Evolutionary conservation across 2,888 invertebrate species (phyloP), one percentile per base, ranked within the genome.

Genomic region (Sipha maydis): DNA sequence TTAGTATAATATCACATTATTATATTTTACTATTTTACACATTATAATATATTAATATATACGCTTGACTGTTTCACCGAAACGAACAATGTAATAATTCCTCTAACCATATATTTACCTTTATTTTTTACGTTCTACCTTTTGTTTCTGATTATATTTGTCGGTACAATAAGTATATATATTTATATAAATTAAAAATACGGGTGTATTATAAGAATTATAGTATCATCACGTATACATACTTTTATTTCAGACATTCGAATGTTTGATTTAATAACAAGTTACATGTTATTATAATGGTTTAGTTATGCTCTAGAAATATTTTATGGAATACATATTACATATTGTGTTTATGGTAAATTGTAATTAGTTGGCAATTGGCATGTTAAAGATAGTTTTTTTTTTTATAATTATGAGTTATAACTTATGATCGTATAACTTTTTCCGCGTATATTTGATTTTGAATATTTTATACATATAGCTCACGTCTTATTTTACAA

Each of bases 371-470:
- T 75, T 28, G 25, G 14, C 0, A 28, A 61, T 61, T 69, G 38
- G 75, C 48, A 41, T 75, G 21, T 84, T 41, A 38, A 84, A 84
- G 9, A 61, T 75, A 11, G 56, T n/a, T 73, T 54, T 67, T 76
- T 67, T 38, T 84, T 38, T 34, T 14, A 9, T 85, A 82, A 82
- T 71, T 82, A 85, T 67, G 48, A 56, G 38, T 71, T 75, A 73
- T 54, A 11, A 41, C 56, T 28, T 76, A 61, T 28, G 38, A 41
- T 41, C 28, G 8, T 67, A 61, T 17, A 61, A 31, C 8, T 67
- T 14, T 38, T n/a, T 48, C 41, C 8, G 69, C 28, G 28, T 28
- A 14, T 28, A 69, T 28, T 25, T 17, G 28, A 4, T 11, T 28
- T 69, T 69, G 69, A 28, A 69, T 28, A 69, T 69, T 28, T 41